Conservation (phyloP, 2,113 vertebrate species). For the Entelurus aequoreus region DNA sequence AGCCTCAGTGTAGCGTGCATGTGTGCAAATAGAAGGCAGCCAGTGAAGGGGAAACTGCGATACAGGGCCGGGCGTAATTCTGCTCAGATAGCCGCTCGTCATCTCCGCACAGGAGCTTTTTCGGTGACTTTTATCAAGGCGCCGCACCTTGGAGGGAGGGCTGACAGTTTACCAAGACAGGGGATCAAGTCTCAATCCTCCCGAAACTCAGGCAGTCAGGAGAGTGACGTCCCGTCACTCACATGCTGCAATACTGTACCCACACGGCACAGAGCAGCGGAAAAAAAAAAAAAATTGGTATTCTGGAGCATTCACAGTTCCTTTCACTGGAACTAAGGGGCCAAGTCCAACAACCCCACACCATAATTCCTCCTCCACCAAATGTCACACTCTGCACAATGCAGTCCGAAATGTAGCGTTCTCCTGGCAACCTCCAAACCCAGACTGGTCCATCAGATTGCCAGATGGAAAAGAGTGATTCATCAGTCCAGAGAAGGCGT, state of each 20-base stretch:
- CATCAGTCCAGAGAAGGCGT: no score
- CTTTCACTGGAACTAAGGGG: no score
- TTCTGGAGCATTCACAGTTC: no score
- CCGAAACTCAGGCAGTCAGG: slow-evolving; percentile 28
- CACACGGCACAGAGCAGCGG: background rate
- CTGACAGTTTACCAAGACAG: slow-evolving; percentile 47
- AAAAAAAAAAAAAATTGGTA: no score
- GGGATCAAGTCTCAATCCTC: slow-evolving; percentile 47
- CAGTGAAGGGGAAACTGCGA: slow-evolving; percentile 4
- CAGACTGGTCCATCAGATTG: no score
- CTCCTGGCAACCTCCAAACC: no score
- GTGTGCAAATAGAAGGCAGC: slow-evolving; percentile 8
- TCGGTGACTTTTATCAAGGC: slow-evolving; percentile 54
- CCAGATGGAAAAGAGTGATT: no score
- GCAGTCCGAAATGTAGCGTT: no score
- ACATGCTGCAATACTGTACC: background rate
- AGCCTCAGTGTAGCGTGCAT: background rate
- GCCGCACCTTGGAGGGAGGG: slow-evolving; percentile 43
- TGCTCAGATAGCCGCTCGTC: slow-evolving; percentile 48
- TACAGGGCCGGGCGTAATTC: slow-evolving; percentile 14
- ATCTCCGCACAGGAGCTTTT: slow-evolving; percentile 37
- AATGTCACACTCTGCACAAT: no score
- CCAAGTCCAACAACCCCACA: no score
- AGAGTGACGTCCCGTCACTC: slow-evolving; percentile 22
- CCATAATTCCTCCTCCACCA: no score